These are phyloP conservation scores for Tursiops truncatus DNA, from an alignment of 2,113 vertebrate species.

Conservation along the genomic window DNA sequence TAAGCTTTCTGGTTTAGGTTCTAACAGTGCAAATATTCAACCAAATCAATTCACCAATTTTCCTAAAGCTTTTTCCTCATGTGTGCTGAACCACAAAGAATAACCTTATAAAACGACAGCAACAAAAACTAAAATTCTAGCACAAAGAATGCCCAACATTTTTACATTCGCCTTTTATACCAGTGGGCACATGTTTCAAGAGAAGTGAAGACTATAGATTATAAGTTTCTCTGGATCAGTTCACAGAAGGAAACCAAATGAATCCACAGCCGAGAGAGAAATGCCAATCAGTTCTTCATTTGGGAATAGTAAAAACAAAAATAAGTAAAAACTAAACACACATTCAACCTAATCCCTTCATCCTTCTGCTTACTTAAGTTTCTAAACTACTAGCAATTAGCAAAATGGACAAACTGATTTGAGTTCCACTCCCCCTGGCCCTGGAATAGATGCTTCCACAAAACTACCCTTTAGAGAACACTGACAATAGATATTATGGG, in stretches of 20 bases:
- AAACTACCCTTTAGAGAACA: neutral
- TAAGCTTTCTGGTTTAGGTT: neutral
- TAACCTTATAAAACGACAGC: neutral
- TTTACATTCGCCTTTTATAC: constrained; percentile 13
- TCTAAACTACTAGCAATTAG: neutral
- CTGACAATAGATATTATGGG: neutral
- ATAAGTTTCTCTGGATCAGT: neutral
- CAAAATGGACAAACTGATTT: neutral
- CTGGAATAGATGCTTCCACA: neutral
- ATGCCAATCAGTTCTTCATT: neutral
- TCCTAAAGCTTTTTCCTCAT: neutral
- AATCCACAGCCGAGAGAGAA: neutral
- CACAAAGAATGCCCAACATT: neutral
- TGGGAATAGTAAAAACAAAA: constrained; percentile 31
- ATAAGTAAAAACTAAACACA: constrained; percentile 21
- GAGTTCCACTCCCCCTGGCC: neutral
- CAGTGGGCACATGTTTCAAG: neutral
- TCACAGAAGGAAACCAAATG: neutral
- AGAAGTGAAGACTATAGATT: neutral
- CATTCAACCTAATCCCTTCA: neutral
- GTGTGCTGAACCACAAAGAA: neutral
- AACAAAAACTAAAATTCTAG: neutral
- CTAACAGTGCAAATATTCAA: constrained; percentile 29
- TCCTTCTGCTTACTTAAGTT: neutral
- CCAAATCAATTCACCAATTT: neutral